phyloP scores from a whole-genome alignment of 1,140 invertebrate genomes.

The Penaeus vannamei region DNA sequence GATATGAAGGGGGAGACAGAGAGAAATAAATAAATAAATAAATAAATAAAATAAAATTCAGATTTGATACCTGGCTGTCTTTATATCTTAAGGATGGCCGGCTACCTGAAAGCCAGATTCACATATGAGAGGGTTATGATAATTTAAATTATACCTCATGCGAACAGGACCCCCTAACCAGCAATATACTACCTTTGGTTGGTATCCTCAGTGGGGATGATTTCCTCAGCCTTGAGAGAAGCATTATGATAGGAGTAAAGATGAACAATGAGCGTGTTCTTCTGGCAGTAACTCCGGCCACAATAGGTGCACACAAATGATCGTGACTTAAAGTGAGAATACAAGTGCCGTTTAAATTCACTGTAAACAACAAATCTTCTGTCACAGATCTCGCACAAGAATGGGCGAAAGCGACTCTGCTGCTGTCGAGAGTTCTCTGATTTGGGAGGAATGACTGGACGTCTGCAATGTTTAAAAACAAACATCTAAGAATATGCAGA shows the following conservation, averaged over 20 bases:
- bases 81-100: too few species aligned
- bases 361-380: conserved; percentile 43
- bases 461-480: conserved; percentile 13
- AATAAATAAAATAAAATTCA: too few species aligned
- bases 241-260: conserved; percentile 50
- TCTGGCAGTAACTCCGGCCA: conserved; percentile 56
- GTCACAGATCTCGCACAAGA: conserved; percentile 53
- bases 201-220: conserved; percentile 35
- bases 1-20: too few species aligned
- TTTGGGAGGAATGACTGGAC: neutral
- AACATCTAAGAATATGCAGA: too few species aligned
- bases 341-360: conserved; percentile 51
- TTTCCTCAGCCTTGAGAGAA: conserved; percentile 46
- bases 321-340: conserved; percentile 51
- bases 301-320: conserved; percentile 46
- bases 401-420: conserved; percentile 29
- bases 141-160: neutral
- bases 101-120: too few species aligned
- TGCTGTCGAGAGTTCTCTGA: conserved; percentile 1
- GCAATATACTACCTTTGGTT: conserved; percentile 21
- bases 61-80: too few species aligned
- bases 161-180: neutral
- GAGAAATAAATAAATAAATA: too few species aligned
- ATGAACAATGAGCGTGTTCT: conserved; percentile 54
- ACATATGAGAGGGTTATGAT: neutral